phyloP scores from a whole-genome alignment of 1,140 invertebrate genomes.

The Heliconius nattereri region DNA sequence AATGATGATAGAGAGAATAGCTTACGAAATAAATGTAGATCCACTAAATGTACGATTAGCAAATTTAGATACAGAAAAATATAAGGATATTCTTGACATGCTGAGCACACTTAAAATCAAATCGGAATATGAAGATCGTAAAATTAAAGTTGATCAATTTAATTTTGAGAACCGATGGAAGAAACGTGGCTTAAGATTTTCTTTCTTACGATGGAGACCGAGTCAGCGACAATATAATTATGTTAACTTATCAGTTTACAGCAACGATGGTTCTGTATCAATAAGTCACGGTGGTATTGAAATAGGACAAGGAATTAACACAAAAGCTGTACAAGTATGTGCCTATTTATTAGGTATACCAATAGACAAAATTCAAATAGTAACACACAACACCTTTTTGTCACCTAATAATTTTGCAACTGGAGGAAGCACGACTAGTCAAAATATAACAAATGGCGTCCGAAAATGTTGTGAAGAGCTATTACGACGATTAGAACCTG shows the following conservation, averaged over 20 bases:
- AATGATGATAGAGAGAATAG: constrained; percentile 91
- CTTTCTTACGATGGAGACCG: constrained; percentile 85
- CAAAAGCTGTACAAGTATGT: constrained; percentile 87
- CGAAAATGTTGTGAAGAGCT: constrained; percentile 65
- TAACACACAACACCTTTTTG: constrained; percentile 83
- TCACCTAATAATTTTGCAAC: constrained; percentile 82
- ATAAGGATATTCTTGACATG: constrained; percentile 76
- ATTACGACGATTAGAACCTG: constrained; percentile 82
- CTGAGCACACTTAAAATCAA: constrained; percentile 82
- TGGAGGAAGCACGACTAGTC: constrained; percentile 81
- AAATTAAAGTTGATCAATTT: constrained; percentile 81
- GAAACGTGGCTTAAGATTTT: constrained; percentile 86
- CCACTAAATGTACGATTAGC: constrained; percentile 84
- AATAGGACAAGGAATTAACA: constrained; percentile 80
- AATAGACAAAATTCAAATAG: constrained; percentile 84
- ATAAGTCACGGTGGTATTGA: constrained; percentile 85
- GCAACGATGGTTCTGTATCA: constrained; percentile 87
- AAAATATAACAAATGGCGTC: constrained; percentile 51
- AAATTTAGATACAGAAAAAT: constrained; percentile 81
- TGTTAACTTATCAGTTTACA: constrained; percentile 86
- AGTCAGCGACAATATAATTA: constrained; percentile 81
- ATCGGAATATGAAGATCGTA: constrained; percentile 83
- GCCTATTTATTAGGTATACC: constrained; percentile 87
- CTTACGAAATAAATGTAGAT: constrained; percentile 85
- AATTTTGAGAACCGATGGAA: constrained; percentile 89